Conservation (phyloP, 2,113 vertebrate species). For the Periophthalmus modestus region DNA sequence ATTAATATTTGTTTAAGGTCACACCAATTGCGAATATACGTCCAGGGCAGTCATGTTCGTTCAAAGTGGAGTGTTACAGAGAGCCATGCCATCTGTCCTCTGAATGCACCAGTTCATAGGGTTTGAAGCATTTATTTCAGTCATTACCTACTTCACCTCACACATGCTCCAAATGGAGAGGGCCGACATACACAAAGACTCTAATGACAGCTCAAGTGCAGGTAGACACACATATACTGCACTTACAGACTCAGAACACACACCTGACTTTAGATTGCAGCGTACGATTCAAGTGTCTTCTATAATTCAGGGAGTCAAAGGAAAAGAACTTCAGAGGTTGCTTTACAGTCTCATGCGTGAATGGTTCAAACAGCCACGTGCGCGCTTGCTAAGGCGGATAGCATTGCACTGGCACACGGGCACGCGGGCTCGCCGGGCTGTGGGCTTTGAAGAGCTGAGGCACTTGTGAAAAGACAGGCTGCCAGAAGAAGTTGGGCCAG, state of each 20-base stretch:
- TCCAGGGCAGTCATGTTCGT: background rate
- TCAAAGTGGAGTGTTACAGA: background rate
- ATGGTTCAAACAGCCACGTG: constrained; percentile 47
- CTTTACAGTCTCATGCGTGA: constrained; percentile 48
- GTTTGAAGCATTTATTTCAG: constrained; percentile 18
- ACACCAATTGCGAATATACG: too few relatives aligned
- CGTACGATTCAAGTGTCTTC: constrained; percentile 51
- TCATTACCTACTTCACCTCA: constrained; percentile 23
- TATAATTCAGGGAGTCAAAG: constrained; percentile 64
- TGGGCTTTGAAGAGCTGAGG: constrained; percentile 55
- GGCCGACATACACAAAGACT: constrained; percentile 27
- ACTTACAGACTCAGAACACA: constrained; percentile 29
- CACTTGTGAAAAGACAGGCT: constrained; percentile 52
- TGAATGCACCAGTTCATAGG: constrained; percentile 14
- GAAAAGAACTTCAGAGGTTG: constrained; percentile 61
- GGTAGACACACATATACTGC: constrained; percentile 34
- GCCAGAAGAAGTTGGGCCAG: constrained; percentile 53
- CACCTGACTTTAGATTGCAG: constrained; percentile 37
- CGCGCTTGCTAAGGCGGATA: constrained; percentile 18
- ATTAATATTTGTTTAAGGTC: too few relatives aligned
- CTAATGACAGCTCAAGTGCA: constrained; percentile 34
- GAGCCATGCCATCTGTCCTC: background rate
- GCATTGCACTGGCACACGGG: constrained; percentile 7
- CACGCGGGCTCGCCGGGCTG: constrained; percentile 13
- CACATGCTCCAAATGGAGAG: constrained; percentile 30